Evolutionary conservation across 2,797 vertebrate genomes (phyloP), one percentile per base, ranked within the genome.

Genomic region (Anguilla megastoma): DNA sequence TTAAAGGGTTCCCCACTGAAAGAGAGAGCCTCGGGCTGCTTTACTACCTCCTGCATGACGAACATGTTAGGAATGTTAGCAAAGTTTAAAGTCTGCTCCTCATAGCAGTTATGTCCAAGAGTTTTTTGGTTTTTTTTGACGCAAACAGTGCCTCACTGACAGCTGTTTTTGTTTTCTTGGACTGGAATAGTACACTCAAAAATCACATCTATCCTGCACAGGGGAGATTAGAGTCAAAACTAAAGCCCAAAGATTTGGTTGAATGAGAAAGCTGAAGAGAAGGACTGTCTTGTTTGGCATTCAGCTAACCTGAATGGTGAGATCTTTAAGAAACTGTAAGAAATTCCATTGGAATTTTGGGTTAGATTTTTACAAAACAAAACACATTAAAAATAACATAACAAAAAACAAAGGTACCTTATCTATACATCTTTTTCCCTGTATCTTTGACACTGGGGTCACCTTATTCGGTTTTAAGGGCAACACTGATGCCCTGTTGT

Each of bases 41-140:
- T 91, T 90, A 87, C 89, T 89, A 91, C 93, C 90, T 93, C 58
- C 86, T 88, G 85, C 87, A 90, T 92, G 92, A 94, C 90, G 89
- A 90, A 92, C 88, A 86, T 90, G 92, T 84, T 90, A 93, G 93
- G 92, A 95, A 95, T 94, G 91, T 93, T 94, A 95, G 95, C 93
- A 94, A 91, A 91, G 90, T 92, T 91, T 91, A 91, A 91, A 92
- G 93, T 91, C 86, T 87, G 88, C 87, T 91, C 92, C 94, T 94
- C 91, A 91, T 89, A 83, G 90, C 89, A 92, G 91, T 95, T 93
- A 94, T 95, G 91, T 93, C 14, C 90, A 90, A 91, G 89, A 90
- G 21, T 74, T 36, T 69, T 27, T 18, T 69, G 1, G 0, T 60
- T 27, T 80, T 87, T 88, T 89, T 84, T 45, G 50, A 88, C 87